These are phyloP conservation scores for Macrotus californicus DNA, from an alignment of 2,113 vertebrate species.

Conservation along the genomic window DNA sequence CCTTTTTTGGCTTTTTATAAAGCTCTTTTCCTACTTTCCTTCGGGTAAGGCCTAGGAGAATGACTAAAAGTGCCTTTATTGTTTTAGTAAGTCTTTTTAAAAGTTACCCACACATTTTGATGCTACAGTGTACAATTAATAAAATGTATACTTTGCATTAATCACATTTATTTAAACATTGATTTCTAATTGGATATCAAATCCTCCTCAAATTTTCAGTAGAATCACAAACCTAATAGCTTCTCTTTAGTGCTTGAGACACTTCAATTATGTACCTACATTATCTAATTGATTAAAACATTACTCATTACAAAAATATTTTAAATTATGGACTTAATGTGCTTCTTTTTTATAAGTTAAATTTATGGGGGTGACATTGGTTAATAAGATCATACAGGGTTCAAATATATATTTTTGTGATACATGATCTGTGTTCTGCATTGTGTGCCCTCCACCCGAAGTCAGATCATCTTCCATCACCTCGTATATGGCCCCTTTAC, in stretches of 20 bases:
- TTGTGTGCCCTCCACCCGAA: too few species aligned
- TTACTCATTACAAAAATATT: not conserved
- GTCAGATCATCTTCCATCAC: too few species aligned
- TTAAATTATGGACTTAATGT: not conserved
- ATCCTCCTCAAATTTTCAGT: not conserved
- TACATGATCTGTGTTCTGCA: too few species aligned
- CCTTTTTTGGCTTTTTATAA: not conserved
- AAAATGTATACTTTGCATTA: not conserved
- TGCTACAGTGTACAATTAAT: not conserved
- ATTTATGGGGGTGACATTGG: too few species aligned
- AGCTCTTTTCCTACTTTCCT: not conserved
- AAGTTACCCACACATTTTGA: not conserved
- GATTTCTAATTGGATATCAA: not conserved
- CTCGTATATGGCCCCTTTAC: too few species aligned
- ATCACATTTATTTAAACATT: not conserved
- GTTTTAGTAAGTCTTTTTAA: slow-evolving; percentile 1
- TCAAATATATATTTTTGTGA: too few species aligned
- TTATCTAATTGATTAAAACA: not conserved
- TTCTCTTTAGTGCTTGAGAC: not conserved
- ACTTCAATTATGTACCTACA: not conserved
- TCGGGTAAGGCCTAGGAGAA: not conserved
- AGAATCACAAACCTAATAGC: not conserved
- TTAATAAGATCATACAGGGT: too few species aligned
- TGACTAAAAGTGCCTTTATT: not conserved
- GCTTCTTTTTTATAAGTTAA: too few species aligned